Conservation (phyloP, 2,113 vertebrate genomes). For the Steatornis caripensis region DNA sequence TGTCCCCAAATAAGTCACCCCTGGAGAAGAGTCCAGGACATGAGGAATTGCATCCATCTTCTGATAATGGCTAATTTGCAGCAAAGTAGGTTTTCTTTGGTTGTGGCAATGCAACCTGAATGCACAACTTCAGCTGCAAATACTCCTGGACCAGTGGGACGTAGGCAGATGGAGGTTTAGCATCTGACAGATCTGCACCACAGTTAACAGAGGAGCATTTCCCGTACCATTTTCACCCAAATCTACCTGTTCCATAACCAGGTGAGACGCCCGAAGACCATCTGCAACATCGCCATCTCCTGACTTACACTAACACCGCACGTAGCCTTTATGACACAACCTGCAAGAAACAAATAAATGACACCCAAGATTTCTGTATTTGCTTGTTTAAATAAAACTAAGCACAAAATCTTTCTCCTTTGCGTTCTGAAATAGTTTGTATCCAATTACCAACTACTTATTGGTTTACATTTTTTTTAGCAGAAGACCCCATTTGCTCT, state of each 20-base stretch:
- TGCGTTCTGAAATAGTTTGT: background rate
- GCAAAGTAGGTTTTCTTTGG: background rate
- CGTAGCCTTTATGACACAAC: accelerated
- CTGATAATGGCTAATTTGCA: background rate
- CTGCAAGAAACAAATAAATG: background rate
- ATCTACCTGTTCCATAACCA: background rate
- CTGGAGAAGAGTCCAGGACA: background rate
- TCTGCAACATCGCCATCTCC: background rate
- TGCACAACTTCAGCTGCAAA: background rate
- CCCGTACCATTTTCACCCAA: background rate
- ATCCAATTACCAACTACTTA: background rate
- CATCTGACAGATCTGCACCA: background rate
- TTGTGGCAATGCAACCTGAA: background rate
- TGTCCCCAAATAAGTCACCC: background rate
- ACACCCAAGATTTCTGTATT: background rate
- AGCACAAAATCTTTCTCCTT: background rate
- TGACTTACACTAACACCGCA: background rate
- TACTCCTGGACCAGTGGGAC: background rate
- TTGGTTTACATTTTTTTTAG: background rate
- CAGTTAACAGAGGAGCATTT: background rate
- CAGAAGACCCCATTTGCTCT: background rate
- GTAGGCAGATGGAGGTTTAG: background rate
- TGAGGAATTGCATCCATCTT: background rate
- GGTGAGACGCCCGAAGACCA: background rate
- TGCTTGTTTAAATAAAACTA: background rate